These are phyloP conservation scores for Lymantria monacha DNA, from an alignment of 2,888 invertebrate genomes.

Conservation along the genomic window DNA sequence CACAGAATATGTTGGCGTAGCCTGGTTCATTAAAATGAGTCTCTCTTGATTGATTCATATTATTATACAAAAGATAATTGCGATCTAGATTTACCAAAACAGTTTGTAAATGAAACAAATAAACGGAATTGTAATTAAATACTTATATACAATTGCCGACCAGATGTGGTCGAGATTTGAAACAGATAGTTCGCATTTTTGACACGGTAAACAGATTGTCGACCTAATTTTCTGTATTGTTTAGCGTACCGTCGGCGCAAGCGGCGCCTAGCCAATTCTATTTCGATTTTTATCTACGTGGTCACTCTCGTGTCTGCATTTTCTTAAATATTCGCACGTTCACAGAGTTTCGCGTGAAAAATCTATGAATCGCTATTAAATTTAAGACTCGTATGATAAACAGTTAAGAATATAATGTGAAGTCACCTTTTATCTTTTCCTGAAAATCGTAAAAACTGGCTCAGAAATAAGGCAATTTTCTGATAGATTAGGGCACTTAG, in stretches of 20 bases:
- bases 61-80: constrained; percentile 20
- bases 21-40: constrained; percentile 17
- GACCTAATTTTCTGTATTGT: constrained; percentile 77
- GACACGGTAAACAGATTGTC: constrained; percentile 71
- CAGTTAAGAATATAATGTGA: too few species aligned
- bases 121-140: constrained; percentile 21
- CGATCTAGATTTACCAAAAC: constrained; percentile 15
- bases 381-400: too few species aligned
- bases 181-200: constrained; percentile 56
- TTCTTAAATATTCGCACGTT: constrained; percentile 68
- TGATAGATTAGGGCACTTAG: too few species aligned
- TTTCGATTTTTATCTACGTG: constrained; percentile 74
- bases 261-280: constrained; percentile 78
- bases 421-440: too few species aligned
- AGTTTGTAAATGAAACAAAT: constrained; percentile 10
- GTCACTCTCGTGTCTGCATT: constrained; percentile 52
- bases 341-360: constrained; percentile 36
- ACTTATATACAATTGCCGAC: constrained; percentile 20
- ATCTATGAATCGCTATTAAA: too few species aligned
- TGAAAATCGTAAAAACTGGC: too few species aligned
- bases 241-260: constrained; percentile 50
- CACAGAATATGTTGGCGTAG: constrained; percentile 16
- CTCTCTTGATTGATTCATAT: constrained; percentile 15
- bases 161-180: constrained; percentile 27
- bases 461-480: too few species aligned